Evolutionary conservation across 2,888 invertebrate species (phyloP), one percentile per base, ranked within the genome.

Genomic region (Harpalus rubripes): DNA sequence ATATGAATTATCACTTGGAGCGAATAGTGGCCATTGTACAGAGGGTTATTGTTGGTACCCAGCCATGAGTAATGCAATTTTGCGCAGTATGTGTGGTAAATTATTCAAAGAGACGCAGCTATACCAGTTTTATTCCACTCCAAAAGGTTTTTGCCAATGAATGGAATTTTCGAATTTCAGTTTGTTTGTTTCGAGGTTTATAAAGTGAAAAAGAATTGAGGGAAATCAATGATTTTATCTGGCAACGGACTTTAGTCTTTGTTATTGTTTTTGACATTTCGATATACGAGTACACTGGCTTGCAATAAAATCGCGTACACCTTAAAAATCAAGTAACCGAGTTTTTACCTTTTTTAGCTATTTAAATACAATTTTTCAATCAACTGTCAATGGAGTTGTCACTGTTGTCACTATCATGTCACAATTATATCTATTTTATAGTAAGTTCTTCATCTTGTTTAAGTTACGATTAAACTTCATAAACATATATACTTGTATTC

Each of bases 1-100:
- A 61, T 80, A 80, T 80, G 79, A 80, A 80, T 80, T 80, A 80
- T 80, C 79, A 80, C 79, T 59, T 61, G 59, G 18, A 58, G 44
- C 58, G 61, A 80, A 80, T 80, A 52, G 68, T 81, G 68, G 59
- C 16, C 56, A 81, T 81, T 81, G 81, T 81, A 56, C 58, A 32
- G 32, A 26, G 26, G 68, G 58, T 52, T 56, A 81, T 81, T 68
- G 68, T 68, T 81, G 56, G 32, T 65, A 56, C 32, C 16, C 52
- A 32, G 68, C 68, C 56, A 52, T 68, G 44, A 52, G 68, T 81
- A 81, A 81, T 81, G 68, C 58, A 81, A 81, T 81, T 81, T 81
- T 65, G 68, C 72, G n/a, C 81, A 81, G 68, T 56, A 68, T 81
- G 81, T 68, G 68, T 18, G 22, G 44, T 39, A 52, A 63, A 81